Evolutionary conservation across 2,888 invertebrate species (phyloP).

Genomic region (Brachyptera risi): DNA sequence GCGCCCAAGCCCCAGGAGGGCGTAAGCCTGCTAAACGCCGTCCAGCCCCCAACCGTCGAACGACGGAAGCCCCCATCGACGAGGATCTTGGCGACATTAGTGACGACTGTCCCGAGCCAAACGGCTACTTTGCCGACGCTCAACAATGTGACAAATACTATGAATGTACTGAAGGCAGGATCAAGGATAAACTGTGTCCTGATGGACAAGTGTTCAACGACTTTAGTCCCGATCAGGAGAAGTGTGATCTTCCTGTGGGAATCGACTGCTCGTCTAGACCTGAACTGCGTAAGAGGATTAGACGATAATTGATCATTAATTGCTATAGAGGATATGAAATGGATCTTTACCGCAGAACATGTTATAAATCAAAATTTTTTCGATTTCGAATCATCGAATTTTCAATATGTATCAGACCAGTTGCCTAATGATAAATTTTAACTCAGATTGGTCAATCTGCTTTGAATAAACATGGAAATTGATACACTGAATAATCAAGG

Average conservation of each 20-base stretch:
- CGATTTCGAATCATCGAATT: too few relatives aligned
- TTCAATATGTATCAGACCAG: too few relatives aligned
- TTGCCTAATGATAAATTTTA: too few relatives aligned
- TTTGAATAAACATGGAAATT: too few relatives aligned
- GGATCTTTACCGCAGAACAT: too few relatives aligned
- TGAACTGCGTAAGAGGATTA: conserved; percentile 76
- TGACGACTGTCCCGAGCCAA: conserved; percentile 71
- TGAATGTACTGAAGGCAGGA: conserved; percentile 64
- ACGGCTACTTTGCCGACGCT: conserved; percentile 80
- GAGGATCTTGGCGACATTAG: conserved; percentile 38
- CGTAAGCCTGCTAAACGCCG: conserved; percentile 30
- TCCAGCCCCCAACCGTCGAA: conserved; percentile 19
- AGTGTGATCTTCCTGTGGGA: conserved; percentile 82
- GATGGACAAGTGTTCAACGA: conserved; percentile 91
- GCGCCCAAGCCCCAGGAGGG: not conserved
- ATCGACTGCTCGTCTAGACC: conserved; percentile 76
- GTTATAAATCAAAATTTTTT: too few relatives aligned
- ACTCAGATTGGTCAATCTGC: too few relatives aligned
- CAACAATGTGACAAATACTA: conserved; percentile 88
- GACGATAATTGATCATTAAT: too few relatives aligned
- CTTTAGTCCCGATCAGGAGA: conserved; percentile 74
- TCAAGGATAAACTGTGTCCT: conserved; percentile 75
- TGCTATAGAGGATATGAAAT: too few relatives aligned
- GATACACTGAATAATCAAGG: too few relatives aligned
- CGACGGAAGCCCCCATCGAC: conserved; percentile 22